Evolutionary conservation across 2,888 invertebrate species (phyloP).

Genomic region (Protodeltote pygarga): DNA sequence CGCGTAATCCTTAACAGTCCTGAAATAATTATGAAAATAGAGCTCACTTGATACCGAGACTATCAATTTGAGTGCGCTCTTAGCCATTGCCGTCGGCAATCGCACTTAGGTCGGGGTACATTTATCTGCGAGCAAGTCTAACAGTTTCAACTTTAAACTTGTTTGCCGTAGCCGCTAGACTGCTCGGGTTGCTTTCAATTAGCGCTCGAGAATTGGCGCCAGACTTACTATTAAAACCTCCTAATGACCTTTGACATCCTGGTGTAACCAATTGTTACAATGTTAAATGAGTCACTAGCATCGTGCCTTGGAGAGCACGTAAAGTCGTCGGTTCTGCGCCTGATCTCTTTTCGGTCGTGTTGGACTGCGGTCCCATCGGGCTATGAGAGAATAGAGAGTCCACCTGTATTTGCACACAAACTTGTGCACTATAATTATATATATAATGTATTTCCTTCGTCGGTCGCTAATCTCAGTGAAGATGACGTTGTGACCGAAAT

Average conservation of each 20-base stretch:
- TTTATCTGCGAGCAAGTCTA: slow-evolving; percentile 38
- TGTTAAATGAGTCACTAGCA: no score
- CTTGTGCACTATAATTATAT: no score
- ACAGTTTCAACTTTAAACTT: slow-evolving; percentile 44
- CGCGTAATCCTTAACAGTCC: background rate
- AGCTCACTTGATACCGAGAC: slow-evolving; percentile 34
- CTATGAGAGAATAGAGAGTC: no score
- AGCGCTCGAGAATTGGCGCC: slow-evolving; percentile 49
- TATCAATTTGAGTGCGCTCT: slow-evolving; percentile 41
- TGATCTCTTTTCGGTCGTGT: no score
- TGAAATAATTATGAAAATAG: slow-evolving; percentile 17
- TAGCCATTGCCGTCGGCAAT: slow-evolving; percentile 37
- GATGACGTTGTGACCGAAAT: no score
- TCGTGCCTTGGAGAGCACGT: no score
- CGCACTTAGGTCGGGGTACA: slow-evolving; percentile 27
- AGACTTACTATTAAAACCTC: slow-evolving; percentile 42
- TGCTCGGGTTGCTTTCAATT: slow-evolving; percentile 54
- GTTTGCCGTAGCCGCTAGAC: slow-evolving; percentile 36
- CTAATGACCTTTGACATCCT: slow-evolving; percentile 41
- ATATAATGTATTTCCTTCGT: no score
- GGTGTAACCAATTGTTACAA: slow-evolving; percentile 9
- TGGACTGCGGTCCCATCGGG: no score
- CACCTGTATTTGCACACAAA: no score
- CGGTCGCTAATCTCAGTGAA: no score
- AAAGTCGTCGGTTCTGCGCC: no score